Evolutionary conservation across 1,140 invertebrate species (phyloP), one percentile per base, ranked within the genome.

Genomic region (Caenorhabditis briggsae): DNA sequence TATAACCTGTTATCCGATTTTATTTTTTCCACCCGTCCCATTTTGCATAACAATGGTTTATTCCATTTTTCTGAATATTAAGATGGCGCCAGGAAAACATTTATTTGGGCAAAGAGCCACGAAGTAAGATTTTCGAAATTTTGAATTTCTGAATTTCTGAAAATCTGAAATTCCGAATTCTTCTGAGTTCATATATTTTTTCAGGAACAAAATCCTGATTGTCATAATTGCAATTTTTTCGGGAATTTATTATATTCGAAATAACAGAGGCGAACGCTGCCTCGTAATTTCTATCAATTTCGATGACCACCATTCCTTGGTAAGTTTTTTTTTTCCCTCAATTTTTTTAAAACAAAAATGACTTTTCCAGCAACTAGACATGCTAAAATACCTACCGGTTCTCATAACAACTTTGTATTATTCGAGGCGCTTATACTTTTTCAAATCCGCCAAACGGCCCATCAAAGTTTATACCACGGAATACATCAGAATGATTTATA

Each of bases 21-120:
- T 70, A 41, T 70, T 43, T 46, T 18, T 70, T 2, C 64, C 64
- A 46, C 64, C 64, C 7, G 41, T 70, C 5, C 41, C 64, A n/a
- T 70, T 70, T 70, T 43, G 33, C 2, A 43, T 70, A 16, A 70
- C 64, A 70, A 70, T 70, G 64, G 20, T 70, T 8, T 43, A 70
- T 46, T 70, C 64, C 2, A 18, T 70, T 16, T 46, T 43, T n/a
- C 18, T 70, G 16, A 70, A 70, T n/a, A 2, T 23, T 1, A 70
- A 70, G 12, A 5, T 8, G 9, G 25, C 20, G 11, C 6, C 41
- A 11, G 14, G 3, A 6, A 70, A 23, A 70, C 16, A 43, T 46
- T 8, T 70, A 6, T 70, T 70, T 5, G 64, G 64, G 16, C 16
- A 46, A 12, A 70, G 43, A 70, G 3, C 18, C 7, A 70, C 64